Percentiles rank a stretch among this genome's conserved stretches.
phyloP scores from a whole-genome alignment of 2,888 invertebrate genomes.

The Cryptocephalus moraei region DNA sequence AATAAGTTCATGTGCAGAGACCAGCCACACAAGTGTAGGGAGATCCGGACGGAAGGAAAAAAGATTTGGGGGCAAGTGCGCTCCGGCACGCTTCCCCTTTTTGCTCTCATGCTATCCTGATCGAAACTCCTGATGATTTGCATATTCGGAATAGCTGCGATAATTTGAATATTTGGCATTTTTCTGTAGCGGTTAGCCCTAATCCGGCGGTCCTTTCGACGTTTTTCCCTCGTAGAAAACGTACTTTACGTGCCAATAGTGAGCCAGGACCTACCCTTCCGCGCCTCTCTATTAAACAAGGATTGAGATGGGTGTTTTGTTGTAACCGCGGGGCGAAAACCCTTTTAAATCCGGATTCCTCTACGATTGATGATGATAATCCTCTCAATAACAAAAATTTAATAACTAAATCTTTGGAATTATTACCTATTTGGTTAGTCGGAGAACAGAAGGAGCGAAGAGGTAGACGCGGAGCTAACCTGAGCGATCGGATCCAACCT shows the following conservation, averaged over 20 bases:
- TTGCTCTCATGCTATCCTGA: conserved; percentile 21
- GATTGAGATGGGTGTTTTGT: no score
- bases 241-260: background rate
- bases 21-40: no score
- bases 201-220: background rate
- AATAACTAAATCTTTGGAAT: conserved; percentile 22
- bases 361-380: no score
- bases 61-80: no score
- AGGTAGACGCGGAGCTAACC: background rate
- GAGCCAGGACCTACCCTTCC: background rate
- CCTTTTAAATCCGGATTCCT: no score
- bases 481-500: no score
- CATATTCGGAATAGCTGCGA: conserved; percentile 16
- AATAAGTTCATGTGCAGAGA: no score
- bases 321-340: no score
- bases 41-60: no score
- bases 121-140: conserved; percentile 27
- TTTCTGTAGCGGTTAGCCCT: background rate
- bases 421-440: conserved; percentile 19
- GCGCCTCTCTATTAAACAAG: no score
- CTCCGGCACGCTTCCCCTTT: no score
- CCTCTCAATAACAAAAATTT: conserved; percentile 5
- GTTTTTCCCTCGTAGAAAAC: background rate
- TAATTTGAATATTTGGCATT: conserved; percentile 3
- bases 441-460: conserved; percentile 11